phyloP scores from a whole-genome alignment of 2,888 invertebrate genomes.

The Ectemnius lituratus region DNA sequence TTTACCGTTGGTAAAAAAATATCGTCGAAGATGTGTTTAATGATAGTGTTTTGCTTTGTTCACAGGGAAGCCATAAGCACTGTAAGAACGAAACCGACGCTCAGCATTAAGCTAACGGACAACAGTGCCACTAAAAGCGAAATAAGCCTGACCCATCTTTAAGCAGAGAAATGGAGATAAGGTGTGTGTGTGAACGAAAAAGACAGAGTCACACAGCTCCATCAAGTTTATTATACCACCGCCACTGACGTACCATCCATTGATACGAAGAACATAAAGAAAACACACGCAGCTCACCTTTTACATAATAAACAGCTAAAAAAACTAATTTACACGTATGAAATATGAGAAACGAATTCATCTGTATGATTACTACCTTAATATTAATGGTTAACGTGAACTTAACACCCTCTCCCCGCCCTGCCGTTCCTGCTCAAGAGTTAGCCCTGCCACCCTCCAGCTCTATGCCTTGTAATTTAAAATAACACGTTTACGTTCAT shows the following conservation, averaged over 20 bases:
- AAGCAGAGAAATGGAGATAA: conserved; percentile 66
- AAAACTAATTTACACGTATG: conserved; percentile 74
- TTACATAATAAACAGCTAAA: conserved; percentile 72
- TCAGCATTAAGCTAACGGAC: conserved; percentile 73
- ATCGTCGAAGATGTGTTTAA: too few species aligned
- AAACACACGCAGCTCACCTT: conserved; percentile 73
- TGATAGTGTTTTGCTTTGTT: conserved; percentile 19
- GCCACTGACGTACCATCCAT: conserved; percentile 69
- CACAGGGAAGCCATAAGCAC: conserved; percentile 75
- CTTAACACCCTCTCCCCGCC: conserved; percentile 60
- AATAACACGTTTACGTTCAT: conserved; percentile 71
- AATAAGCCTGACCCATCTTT: conserved; percentile 69
- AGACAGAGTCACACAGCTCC: conserved; percentile 65
- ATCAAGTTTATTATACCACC: conserved; percentile 65
- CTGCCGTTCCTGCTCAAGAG: conserved; percentile 57
- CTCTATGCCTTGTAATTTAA: conserved; percentile 67
- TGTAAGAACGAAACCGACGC: conserved; percentile 74
- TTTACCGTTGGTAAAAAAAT: too few species aligned
- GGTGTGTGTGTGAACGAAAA: conserved; percentile 55
- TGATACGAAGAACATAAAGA: conserved; percentile 64
- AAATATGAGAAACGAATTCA: conserved; percentile 74
- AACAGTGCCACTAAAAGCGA: conserved; percentile 74
- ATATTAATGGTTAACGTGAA: conserved; percentile 76
- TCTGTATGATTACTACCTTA: conserved; percentile 76
- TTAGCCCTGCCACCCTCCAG: conserved; percentile 51